These are phyloP conservation scores for Callimorpha dominula DNA, from an alignment of 2,888 invertebrate genomes.

Conservation along the genomic window DNA sequence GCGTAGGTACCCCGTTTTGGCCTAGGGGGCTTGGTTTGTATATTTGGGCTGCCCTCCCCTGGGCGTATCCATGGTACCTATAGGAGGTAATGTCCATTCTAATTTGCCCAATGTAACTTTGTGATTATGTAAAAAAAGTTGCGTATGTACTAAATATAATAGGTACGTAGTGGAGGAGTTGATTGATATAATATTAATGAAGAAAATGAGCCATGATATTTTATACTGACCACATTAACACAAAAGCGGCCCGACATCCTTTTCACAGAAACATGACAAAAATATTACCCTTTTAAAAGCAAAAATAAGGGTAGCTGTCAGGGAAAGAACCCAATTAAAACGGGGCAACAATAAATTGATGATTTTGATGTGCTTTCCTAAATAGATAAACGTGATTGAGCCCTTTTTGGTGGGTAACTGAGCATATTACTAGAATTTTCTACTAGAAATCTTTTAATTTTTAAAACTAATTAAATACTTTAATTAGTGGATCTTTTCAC, in stretches of 20 bases:
- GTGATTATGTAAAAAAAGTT: no score
- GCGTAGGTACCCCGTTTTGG: no score
- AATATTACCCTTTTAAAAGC: slow-evolving; percentile 11
- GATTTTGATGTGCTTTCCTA: slow-evolving; percentile 1
- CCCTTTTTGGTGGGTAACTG: neutral
- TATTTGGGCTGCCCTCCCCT: no score
- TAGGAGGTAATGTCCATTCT: no score
- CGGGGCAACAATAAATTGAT: neutral
- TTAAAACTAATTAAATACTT: neutral
- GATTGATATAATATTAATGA: neutral
- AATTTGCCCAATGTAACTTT: no score
- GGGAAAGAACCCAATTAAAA: slow-evolving; percentile 22
- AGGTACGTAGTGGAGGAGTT: no score
- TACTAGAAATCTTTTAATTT: neutral
- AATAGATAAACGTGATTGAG: neutral
- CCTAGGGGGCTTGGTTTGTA: no score
- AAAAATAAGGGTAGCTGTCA: slow-evolving; percentile 14
- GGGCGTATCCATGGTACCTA: no score
- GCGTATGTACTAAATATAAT: neutral
- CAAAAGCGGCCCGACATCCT: neutral
- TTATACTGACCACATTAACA: neutral
- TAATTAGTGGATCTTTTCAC: neutral
- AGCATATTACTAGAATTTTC: neutral
- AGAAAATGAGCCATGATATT: neutral
- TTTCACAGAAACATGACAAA: slow-evolving; percentile 11